Percentiles rank a stretch among this genome's conserved stretches.
Conservation (phyloP, 2,888 invertebrate species). For the Clusia tigrina region DNA sequence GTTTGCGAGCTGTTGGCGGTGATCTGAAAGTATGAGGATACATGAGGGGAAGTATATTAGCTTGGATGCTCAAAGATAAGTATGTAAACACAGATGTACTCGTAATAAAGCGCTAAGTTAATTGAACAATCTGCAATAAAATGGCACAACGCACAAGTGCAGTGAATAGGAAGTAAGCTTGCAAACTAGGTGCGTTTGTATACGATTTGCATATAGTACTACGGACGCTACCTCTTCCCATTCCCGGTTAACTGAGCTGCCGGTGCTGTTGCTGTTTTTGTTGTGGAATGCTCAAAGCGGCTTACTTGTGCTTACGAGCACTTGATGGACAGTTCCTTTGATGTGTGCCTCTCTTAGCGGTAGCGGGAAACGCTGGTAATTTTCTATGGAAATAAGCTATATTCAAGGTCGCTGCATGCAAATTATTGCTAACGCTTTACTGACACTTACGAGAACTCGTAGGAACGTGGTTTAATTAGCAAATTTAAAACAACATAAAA, state of each 20-base stretch:
- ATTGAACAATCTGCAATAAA: no score
- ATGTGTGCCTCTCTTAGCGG: background rate
- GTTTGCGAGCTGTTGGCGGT: constrained; percentile 61
- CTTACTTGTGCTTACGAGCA: constrained; percentile 17
- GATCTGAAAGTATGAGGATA: constrained; percentile 49
- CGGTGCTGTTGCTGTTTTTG: background rate
- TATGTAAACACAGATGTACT: no score
- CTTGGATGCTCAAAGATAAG: no score
- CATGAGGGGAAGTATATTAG: no score
- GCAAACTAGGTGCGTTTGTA: background rate
- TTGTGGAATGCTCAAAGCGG: constrained; percentile 8
- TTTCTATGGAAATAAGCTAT: background rate
- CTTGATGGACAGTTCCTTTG: constrained; percentile 27
- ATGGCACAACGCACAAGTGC: no score
- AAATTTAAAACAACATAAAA: no score
- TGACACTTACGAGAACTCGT: no score
- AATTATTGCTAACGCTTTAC: background rate
- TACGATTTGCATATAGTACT: constrained; percentile 12
- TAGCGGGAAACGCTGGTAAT: background rate
- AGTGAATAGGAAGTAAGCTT: no score
- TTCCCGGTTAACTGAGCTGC: no score
- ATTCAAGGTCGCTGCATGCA: constrained; percentile 12
- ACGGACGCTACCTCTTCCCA: no score
- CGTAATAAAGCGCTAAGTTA: no score
- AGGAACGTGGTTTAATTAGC: no score